Conservation (phyloP, 2,113 vertebrate species). For the Condylura cristata region DNA sequence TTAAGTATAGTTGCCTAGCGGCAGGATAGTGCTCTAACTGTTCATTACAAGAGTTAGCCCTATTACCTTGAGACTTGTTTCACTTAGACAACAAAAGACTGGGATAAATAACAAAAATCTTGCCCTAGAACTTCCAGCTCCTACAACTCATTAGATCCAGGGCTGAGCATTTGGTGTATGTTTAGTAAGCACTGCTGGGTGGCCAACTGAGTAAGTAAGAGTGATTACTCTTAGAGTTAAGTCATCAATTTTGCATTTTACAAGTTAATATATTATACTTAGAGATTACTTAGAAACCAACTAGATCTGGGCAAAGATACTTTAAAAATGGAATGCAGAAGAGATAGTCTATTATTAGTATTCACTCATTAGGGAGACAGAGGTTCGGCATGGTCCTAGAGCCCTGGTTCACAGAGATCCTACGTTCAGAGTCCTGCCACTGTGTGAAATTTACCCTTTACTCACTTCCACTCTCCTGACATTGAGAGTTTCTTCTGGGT, state of each 20-base stretch:
- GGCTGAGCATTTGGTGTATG: not conserved
- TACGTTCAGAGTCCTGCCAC: not conserved
- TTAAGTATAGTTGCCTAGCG: not conserved
- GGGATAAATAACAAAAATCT: constrained; percentile 7
- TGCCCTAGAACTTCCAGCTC: not conserved
- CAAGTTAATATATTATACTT: not conserved
- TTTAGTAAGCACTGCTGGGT: not conserved
- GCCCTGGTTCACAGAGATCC: not conserved
- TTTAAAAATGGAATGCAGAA: constrained; percentile 3
- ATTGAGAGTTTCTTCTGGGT: not conserved
- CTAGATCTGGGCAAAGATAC: not conserved
- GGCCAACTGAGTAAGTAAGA: constrained; percentile 3
- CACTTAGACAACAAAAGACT: not conserved
- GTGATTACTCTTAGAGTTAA: not conserved
- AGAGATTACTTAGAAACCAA: not conserved
- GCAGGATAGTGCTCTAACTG: not conserved
- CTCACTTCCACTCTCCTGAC: not conserved
- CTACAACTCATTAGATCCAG: not conserved
- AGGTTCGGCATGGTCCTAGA: not conserved
- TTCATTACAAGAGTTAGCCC: not conserved
- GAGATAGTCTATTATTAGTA: not conserved
- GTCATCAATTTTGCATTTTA: constrained; percentile 35
- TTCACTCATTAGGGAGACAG: not conserved
- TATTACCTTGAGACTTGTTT: not conserved
- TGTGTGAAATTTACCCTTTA: not conserved